Evolutionary conservation across 2,113 vertebrate species (phyloP).

Genomic region (Microcebus griseorufus): DNA sequence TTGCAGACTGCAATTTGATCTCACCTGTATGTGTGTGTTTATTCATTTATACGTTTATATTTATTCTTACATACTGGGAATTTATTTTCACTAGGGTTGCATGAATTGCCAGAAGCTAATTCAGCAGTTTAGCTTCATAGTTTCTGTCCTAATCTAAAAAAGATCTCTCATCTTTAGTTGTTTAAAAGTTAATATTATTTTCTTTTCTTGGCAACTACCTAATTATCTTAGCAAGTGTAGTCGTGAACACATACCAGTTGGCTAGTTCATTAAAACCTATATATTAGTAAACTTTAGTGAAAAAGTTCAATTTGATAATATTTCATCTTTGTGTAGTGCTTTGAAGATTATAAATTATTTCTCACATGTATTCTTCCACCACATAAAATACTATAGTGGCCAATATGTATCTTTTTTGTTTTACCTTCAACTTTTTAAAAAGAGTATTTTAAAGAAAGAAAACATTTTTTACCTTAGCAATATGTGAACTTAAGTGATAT

Average conservation of each 20-base stretch:
- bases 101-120: conserved; percentile 7
- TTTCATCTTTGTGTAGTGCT: not conserved
- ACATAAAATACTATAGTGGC: not conserved
- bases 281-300: not conserved
- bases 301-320: not conserved
- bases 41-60: not conserved
- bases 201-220: not conserved
- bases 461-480: conserved; percentile 29
- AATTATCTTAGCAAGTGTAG: not conserved
- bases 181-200: conserved; percentile 45
- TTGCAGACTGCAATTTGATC: not conserved
- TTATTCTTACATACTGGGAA: not conserved
- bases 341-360: conserved; percentile 34
- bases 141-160: conserved; percentile 9
- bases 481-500: conserved; percentile 40
- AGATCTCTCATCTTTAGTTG: not conserved
- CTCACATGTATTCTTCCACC: not conserved
- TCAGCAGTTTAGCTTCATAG: not conserved
- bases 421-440: not conserved
- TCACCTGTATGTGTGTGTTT: not conserved
- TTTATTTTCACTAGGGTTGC: not conserved
- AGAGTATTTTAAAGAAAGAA: conserved; percentile 33
- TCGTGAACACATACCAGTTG: not conserved
- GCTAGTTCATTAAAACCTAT: conserved; percentile 25
- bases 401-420: not conserved